phyloP scores from a whole-genome alignment of 2,888 invertebrate genomes.

The Arrhopalites spinosus region DNA sequence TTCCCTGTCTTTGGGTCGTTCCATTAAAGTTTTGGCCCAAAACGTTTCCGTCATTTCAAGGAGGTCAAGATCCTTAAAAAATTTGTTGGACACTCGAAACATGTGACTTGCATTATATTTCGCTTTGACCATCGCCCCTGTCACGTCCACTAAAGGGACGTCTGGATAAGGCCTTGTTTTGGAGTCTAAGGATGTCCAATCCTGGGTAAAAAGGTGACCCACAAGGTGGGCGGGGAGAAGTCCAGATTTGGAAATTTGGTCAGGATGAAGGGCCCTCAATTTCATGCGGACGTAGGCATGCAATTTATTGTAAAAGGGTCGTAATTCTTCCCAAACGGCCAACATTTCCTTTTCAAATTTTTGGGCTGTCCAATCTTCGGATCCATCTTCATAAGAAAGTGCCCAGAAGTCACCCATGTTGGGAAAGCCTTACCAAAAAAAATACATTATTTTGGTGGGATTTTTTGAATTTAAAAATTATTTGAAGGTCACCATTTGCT shows the following conservation, averaged over 20 bases:
- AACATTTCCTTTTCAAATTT: slow-evolving; percentile 41
- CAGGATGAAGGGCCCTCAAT: slow-evolving; percentile 2
- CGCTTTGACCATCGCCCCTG: slow-evolving; percentile 70
- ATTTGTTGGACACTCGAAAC: slow-evolving; percentile 81
- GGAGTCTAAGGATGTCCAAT: slow-evolving; percentile 77
- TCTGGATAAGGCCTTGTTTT: slow-evolving; percentile 76
- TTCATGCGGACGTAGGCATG: slow-evolving; percentile 44
- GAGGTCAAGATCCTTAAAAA: slow-evolving; percentile 78
- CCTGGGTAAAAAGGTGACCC: slow-evolving; percentile 83
- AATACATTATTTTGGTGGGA: too few species aligned
- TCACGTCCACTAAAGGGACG: slow-evolving; percentile 72
- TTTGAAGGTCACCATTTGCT: slow-evolving; percentile 43
- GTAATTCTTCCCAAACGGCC: slow-evolving; percentile 36
- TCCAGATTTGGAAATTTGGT: slow-evolving; percentile 6
- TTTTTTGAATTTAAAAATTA: slow-evolving; percentile 4
- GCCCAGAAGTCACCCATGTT: slow-evolving; percentile 49
- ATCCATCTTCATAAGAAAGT: slow-evolving; percentile 42
- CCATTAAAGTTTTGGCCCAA: slow-evolving; percentile 81
- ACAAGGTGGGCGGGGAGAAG: slow-evolving; percentile 2
- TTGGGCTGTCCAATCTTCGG: slow-evolving; percentile 40
- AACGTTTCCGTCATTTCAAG: slow-evolving; percentile 80
- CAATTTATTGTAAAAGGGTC: slow-evolving; percentile 41
- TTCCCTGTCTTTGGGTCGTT: slow-evolving; percentile 71
- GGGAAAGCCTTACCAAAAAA: too few species aligned
- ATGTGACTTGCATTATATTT: slow-evolving; percentile 62